Evolutionary conservation across 2,797 vertebrate species (phyloP).

Genomic region (Phylloscopus collybita): DNA sequence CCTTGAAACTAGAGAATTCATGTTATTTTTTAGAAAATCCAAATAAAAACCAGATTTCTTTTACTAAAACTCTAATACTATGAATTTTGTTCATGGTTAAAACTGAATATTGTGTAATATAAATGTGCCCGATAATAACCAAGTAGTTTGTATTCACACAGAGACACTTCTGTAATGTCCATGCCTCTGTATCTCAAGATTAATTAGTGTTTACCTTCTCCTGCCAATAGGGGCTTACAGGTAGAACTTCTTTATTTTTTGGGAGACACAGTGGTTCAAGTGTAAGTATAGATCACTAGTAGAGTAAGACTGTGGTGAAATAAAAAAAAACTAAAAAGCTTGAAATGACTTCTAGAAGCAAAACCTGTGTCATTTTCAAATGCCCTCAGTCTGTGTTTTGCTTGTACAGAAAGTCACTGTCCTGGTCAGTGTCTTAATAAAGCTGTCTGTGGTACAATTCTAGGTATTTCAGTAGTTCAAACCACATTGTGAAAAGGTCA

Average conservation of each 20-base stretch:
- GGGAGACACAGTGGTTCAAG: not conserved
- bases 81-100: not conserved
- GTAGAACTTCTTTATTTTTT: not conserved
- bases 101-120: not conserved
- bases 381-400: not conserved
- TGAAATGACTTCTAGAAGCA: not conserved
- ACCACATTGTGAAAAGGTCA: not conserved
- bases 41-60: not conserved
- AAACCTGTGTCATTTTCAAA: not conserved
- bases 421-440: not conserved
- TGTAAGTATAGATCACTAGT: not conserved
- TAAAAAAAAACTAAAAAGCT: not conserved
- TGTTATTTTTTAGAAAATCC: not conserved
- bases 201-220: not conserved
- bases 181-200: not conserved
- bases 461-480: not conserved
- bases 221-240: not conserved
- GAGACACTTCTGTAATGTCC: not conserved
- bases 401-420: not conserved
- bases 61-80: not conserved
- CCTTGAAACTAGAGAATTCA: not conserved
- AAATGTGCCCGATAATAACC: not conserved
- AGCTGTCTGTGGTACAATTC: not conserved
- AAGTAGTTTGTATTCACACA: not conserved
- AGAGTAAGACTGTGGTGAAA: not conserved